Conservation (phyloP, 1,140 invertebrate species). For the Drosophila kepulauana region DNA sequence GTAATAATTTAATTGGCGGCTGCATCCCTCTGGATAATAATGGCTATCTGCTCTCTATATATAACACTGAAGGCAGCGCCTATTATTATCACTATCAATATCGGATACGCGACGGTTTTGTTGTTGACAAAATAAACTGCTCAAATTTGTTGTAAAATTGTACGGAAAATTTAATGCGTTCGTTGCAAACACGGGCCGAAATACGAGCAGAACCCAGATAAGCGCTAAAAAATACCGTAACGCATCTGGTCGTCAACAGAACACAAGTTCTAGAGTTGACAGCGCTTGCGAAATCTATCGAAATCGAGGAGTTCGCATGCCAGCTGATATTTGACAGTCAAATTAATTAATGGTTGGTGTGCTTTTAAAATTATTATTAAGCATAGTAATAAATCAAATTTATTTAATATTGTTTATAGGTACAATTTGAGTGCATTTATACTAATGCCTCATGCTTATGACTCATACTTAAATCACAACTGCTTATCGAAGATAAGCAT, state of each 20-base stretch:
- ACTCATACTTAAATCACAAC: neutral
- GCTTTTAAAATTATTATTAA: no score
- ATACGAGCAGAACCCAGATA: conserved; percentile 43
- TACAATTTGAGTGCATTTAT: neutral
- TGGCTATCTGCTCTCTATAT: neutral
- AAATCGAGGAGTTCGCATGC: no score
- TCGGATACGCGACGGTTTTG: conserved; percentile 5
- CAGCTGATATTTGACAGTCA: neutral
- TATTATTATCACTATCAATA: conserved; percentile 1
- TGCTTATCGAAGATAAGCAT: neutral
- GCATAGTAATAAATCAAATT: no score
- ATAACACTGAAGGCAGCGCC: conserved; percentile 19
- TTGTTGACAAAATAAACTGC: conserved; percentile 17
- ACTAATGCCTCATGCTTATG: neutral
- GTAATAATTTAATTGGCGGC: conserved; percentile 47
- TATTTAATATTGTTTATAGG: no score
- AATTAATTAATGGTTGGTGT: neutral
- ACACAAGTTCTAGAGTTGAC: conserved; percentile 55
- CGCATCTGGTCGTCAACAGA: conserved; percentile 9
- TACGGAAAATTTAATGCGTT: conserved; percentile 78
- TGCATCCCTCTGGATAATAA: conserved; percentile 41
- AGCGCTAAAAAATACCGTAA: conserved; percentile 69
- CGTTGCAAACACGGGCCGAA: conserved; percentile 74
- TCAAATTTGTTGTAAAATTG: conserved; percentile 29
- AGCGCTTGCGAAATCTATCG: conserved; percentile 20